Percentiles rank a stretch among this genome's conserved stretches.
Evolutionary conservation across 2,797 vertebrate species (phyloP).

Genomic region (Poecilia gillii): DNA sequence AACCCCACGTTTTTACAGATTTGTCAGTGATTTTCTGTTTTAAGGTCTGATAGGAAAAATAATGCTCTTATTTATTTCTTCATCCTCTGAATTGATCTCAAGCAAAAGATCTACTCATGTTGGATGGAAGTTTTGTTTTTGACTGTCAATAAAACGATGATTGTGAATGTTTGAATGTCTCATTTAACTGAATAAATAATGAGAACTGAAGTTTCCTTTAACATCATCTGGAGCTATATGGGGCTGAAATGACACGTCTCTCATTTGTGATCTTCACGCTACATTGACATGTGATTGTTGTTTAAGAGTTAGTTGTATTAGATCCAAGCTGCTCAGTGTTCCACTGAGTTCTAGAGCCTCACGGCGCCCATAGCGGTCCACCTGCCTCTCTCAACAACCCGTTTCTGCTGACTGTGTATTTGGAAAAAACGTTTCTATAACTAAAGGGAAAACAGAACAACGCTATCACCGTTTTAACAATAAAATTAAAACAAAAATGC

Average conservation of each 20-base stretch:
- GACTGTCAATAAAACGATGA: not conserved
- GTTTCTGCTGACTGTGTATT: no score
- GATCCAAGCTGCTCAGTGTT: not conserved
- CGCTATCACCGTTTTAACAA: not conserved
- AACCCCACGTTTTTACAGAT: not conserved
- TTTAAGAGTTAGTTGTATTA: not conserved
- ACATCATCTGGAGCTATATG: not conserved
- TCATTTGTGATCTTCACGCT: not conserved
- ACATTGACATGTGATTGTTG: not conserved
- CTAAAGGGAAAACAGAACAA: no score
- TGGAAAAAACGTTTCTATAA: no score
- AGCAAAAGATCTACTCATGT: not conserved
- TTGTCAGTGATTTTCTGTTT: not conserved
- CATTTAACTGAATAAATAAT: not conserved
- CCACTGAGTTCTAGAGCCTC: no score
- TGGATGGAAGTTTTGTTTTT: no score
- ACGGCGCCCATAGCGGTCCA: no score
- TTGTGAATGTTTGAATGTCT: not conserved
- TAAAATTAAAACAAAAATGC: not conserved
- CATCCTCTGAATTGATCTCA: not conserved
- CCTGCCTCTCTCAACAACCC: no score
- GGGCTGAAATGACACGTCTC: not conserved
- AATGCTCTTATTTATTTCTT: not conserved
- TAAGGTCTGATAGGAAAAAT: not conserved
- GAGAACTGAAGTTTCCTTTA: not conserved